These are phyloP conservation scores for Phataginus tetradactyla DNA, from an alignment of 2,797 vertebrate species.

Conservation along the genomic window DNA sequence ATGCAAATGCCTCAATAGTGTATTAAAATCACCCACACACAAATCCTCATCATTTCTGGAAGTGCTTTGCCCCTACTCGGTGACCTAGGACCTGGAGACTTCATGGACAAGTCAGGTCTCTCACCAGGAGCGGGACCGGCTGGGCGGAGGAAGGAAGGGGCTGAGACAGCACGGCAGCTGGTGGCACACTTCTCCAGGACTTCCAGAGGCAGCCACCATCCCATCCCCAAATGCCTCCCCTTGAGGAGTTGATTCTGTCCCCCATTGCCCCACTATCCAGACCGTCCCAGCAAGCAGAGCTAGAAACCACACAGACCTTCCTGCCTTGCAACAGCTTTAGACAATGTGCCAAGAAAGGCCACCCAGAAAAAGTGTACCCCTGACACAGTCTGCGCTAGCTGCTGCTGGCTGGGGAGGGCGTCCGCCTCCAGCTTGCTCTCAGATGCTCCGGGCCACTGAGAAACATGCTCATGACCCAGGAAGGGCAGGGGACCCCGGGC, in stretches of 20 bases:
- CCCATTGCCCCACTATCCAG: neutral
- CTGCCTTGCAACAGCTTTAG: neutral
- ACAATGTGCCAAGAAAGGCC: neutral
- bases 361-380: neutral
- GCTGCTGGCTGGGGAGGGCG: neutral
- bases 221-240: neutral
- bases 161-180: neutral
- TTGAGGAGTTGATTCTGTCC: neutral
- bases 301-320: neutral
- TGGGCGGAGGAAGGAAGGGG: neutral
- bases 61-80: slow-evolving; percentile 73
- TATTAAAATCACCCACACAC: slow-evolving; percentile 71
- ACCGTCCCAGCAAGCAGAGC: neutral
- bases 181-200: neutral
- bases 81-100: slow-evolving; percentile 62
- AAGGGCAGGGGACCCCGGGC: too few relatives aligned
- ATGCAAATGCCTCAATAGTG: slow-evolving; percentile 86
- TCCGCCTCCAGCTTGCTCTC: neutral
- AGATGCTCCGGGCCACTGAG: neutral
- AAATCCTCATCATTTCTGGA: slow-evolving; percentile 55
- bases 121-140: neutral
- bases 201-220: neutral
- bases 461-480: accelerated
- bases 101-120: neutral
- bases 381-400: neutral